Base-by-base conservation (phyloP, 1,140 invertebrate species). In the Heliconius congener region DNA sequence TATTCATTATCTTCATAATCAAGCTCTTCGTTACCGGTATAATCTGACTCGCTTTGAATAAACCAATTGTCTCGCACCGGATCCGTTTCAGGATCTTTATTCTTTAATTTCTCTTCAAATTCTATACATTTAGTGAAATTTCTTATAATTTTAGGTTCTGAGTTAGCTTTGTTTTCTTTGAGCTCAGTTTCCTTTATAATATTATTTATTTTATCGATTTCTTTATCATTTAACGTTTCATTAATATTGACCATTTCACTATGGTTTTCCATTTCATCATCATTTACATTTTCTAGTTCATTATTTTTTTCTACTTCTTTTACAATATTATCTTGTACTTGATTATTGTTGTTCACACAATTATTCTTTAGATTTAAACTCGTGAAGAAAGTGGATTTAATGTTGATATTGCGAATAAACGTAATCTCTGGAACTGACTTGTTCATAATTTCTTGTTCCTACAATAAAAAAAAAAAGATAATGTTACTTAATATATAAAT, bases 61-160 rank as follows among this genome's bases (percentile, higher is more conserved):
- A 30, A 60, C 34, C 37, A n/a, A 46, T 70, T 50, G 8, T 72
- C 71, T 72, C 5, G 71, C 8, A 39, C 16, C 8, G 30, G 19
- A 19, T 39, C 19, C 9, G 30, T 37, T 42, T 72, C 71, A 19
- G 19, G 11, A 39, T 52, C 8, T 55, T 77, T 83, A 46, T 73
- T 84, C 57, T 84, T 86, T 57, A 92, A 75, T 83, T 78, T 88
- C 19, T 88, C 78, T 81, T 93, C 90, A 74, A 86, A 86, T 81
- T 88, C 84, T 11, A 83, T 46, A 77, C 83, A 88, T 73, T 71
- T 80, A 18, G 70, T 86, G 57, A 93, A 93, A 37, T 87, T 88
- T 77, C 87, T 88, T 75, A 91, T 74, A 34, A 93, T 80, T 80
- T 88, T 88, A 73, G 86, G 85, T 80, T 86, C 76, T n/a, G 19